Evolutionary conservation across 2,113 vertebrate species (phyloP).

Genomic region (Eubucco bourcierii): DNA sequence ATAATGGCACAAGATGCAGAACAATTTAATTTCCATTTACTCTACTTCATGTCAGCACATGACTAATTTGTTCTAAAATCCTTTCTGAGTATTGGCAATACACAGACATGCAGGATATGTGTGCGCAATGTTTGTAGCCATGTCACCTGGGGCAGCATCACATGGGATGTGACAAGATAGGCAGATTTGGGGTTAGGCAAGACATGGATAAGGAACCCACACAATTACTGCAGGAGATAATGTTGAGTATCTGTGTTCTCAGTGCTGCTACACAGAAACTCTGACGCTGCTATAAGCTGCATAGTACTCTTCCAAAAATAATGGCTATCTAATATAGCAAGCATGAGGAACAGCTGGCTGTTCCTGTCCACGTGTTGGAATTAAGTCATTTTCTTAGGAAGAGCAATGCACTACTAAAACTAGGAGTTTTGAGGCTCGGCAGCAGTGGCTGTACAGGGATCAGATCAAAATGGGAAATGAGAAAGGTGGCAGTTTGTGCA

Average conservation of each 20-base stretch:
- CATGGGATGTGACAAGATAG: not conserved
- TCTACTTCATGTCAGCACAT: not conserved
- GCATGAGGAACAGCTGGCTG: not conserved
- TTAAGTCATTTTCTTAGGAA: not conserved
- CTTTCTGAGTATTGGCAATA: not conserved
- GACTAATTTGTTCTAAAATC: not conserved
- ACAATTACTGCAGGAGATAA: not conserved
- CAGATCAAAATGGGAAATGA: not conserved
- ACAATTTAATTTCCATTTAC: not conserved
- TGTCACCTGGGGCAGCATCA: not conserved
- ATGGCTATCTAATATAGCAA: not conserved
- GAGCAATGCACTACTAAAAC: not conserved
- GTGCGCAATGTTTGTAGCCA: not conserved
- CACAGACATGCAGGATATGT: not conserved
- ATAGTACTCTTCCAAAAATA: not conserved
- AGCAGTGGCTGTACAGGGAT: rapidly evolving
- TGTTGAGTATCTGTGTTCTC: not conserved
- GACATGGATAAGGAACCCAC: not conserved
- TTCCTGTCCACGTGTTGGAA: not conserved
- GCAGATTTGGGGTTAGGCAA: not conserved
- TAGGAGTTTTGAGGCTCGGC: not conserved
- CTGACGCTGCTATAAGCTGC: not conserved
- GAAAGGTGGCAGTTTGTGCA: not conserved
- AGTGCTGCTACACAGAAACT: not conserved
- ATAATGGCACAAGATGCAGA: not conserved